Percentiles rank a stretch among this genome's conserved stretches.
Evolutionary conservation across 2,797 vertebrate genomes (phyloP).

Genomic region (Bovichtus variegatus): DNA sequence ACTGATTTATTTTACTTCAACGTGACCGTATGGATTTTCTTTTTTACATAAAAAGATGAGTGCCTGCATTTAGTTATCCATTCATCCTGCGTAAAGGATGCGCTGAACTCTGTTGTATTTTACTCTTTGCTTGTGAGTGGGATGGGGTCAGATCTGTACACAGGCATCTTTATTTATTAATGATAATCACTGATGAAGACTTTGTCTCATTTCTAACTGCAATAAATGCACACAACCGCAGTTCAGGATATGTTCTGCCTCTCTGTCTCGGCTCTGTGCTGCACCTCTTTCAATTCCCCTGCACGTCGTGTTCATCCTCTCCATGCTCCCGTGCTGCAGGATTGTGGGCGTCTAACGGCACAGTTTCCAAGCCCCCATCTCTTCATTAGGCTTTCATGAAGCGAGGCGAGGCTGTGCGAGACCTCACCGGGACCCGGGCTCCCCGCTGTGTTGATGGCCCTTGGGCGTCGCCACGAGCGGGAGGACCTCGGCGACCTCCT

Average conservation of each 20-base stretch:
- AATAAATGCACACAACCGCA: constrained; percentile 68
- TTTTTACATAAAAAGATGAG: constrained; percentile 32
- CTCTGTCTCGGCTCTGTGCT: constrained; percentile 28
- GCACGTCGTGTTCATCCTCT: constrained; percentile 28
- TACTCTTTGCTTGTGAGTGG: constrained; percentile 25
- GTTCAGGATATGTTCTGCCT: constrained; percentile 1
- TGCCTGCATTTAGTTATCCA: constrained; percentile 21
- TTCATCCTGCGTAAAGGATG: neutral
- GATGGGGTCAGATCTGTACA: constrained; percentile 31
- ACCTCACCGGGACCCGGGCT: constrained; percentile 82
- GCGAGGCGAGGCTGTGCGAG: constrained; percentile 80
- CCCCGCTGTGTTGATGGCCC: constrained; percentile 85
- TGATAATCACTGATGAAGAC: constrained; percentile 27
- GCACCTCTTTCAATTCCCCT: constrained; percentile 46
- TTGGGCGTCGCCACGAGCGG: constrained; percentile 82
- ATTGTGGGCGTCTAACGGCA: constrained; percentile 64
- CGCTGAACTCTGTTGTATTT: constrained; percentile 17
- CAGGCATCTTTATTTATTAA: constrained; percentile 66
- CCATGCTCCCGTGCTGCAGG: constrained; percentile 62
- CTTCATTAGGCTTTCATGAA: constrained; percentile 88
- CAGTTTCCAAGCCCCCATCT: constrained; percentile 77
- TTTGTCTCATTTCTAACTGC: constrained; percentile 40
- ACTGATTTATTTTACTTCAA: constrained; percentile 14
- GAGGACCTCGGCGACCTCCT: constrained; percentile 85
- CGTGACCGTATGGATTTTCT: neutral